phyloP scores from a whole-genome alignment of 1,140 invertebrate genomes.

The Drosophila ananassae region DNA sequence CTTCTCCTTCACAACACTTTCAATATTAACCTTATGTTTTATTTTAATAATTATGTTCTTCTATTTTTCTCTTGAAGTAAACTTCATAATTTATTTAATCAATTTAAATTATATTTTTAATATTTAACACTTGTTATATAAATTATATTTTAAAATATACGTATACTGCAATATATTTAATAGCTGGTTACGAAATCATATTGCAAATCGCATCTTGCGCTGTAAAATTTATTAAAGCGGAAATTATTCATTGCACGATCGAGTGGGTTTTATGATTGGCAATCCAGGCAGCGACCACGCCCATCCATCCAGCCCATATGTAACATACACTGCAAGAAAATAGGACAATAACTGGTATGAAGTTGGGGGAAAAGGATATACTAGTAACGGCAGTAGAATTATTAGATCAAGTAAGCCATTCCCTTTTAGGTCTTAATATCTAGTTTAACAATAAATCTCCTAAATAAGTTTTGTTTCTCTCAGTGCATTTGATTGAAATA shows the following conservation, averaged over 20 bases:
- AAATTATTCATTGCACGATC: conserved; percentile 83
- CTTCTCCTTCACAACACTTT: not conserved
- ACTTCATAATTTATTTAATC: not conserved
- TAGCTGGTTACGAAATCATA: conserved; percentile 37
- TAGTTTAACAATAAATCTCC: too few relatives aligned
- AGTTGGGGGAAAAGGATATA: too few relatives aligned
- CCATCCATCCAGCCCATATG: not conserved
- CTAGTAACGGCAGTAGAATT: too few relatives aligned
- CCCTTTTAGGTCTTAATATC: too few relatives aligned
- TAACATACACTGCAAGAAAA: not conserved
- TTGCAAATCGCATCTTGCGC: conserved; percentile 77
- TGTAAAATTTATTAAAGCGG: conserved; percentile 83
- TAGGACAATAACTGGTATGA: too few relatives aligned
- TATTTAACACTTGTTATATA: not conserved
- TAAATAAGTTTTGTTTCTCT: too few relatives aligned
- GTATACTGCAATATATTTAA: not conserved
- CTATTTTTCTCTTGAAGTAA: too few relatives aligned
- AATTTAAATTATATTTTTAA: not conserved
- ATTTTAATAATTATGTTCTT: too few relatives aligned
- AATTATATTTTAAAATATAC: too few relatives aligned
- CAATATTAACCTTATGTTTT: not conserved
- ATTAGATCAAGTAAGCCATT: too few relatives aligned
- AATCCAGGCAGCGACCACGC: conserved; percentile 2
- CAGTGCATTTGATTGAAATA: conserved; percentile 28
- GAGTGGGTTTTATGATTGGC: conserved; percentile 77